Evolutionary conservation across 2,888 invertebrate species (phyloP), one percentile per base, ranked within the genome.

Genomic region (Dryomyza anilis): DNA sequence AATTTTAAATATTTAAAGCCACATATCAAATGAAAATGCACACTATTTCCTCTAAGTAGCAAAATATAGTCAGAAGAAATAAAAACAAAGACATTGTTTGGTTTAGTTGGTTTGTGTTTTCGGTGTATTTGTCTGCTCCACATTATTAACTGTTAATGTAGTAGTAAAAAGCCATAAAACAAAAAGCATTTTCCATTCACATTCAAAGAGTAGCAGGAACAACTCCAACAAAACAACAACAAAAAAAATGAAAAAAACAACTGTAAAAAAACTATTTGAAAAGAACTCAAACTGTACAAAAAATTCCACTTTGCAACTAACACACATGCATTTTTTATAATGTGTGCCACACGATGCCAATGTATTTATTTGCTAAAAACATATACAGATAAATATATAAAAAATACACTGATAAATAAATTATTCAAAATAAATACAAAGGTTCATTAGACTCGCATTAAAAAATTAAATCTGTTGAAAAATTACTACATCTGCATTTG

Each of bases 111-210:
- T 39, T 39, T 14, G 7, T 5, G 3, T 39, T 39, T 16, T 43
- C 4, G 10, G 23, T 50, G 23, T 50, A 6, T 50, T 27, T 50
- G 12, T 50, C 2, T 14, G 48, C 25, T 12, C 2, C 36, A 33
- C 55, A 55, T 55, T 55, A 55, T 55, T 55, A 55, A 55, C 55
- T 33, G 55, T 55, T 55, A 59, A 45, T 59, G 46, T 19, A 46
- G 29, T 30, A 36, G 36, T 25, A 33, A 56, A 39, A 56, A 56
- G n/a, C 36, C n/a, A 56, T 39, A 39, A 50, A 50, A 50, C 50
- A 50, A 50, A 50, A 50, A n/a, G n/a, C 23, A 7, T 50, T 50
- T 25, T 27, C 50, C 25, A 25, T 39, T 12, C 3, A 6, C 39
- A 39, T 39, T 39, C 3, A 39, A 39, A 6, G 39, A 7, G 39